Evolutionary conservation across 2,888 invertebrate genomes (phyloP), one percentile per base, ranked within the genome.

Genomic region (Orchestes rusci): DNA sequence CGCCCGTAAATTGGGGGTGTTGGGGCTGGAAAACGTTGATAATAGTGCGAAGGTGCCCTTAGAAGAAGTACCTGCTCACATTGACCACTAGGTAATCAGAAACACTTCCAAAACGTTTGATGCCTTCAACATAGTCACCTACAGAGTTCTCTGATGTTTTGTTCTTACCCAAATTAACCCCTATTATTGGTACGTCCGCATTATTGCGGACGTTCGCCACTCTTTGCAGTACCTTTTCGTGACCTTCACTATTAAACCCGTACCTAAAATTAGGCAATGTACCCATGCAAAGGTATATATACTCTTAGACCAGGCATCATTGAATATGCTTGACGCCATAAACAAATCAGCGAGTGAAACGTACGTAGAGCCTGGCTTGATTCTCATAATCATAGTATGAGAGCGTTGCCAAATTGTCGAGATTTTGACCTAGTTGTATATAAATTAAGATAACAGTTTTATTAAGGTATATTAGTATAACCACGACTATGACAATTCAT

Each of bases 51-150:
- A 10, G 7, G 10, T 7, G 10, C 10, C 10, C 10, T 23, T 23
- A 33, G 41, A 50, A 39, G 69, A 79, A 93, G 93, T 3, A 99
- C 80, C 80, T 86, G 63, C 94, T 95, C 3, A 99, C 74, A 69
- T 99, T 99, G 46, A 99, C 83, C 1, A 97, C 97, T 58, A 97
- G 79, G 69, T 99, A 99, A 70, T 97, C 95, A 2, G 94, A 91
- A 29, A 89, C 67, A 20, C 78, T 72, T 16, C 83, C 81, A 70
- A 99, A 96, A 56, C 76, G 79, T 49, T 79, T 69, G 1, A 97
- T 80, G 5, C 99, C 97, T 57, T 77, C 65, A n/a, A 82, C 75
- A 65, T 94, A 97, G 70, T 97, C 96, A 7, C 73, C 69, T 8
- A 77, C 71, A 0, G 89, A 77, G 69, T 88, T 78, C 17, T 70